phyloP scores from a whole-genome alignment of 2,888 invertebrate species.

The Carcina quercana region DNA sequence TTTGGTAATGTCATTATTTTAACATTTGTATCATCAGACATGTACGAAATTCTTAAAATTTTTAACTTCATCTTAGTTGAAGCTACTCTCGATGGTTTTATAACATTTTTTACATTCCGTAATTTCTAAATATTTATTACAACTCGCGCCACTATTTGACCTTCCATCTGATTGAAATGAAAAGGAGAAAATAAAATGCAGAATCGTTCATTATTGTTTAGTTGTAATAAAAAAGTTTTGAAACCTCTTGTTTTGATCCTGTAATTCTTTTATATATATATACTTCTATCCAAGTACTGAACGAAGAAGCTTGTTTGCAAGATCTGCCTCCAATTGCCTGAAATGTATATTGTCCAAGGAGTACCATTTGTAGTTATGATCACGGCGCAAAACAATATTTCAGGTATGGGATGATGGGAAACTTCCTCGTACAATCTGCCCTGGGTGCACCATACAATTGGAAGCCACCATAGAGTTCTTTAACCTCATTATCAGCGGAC shows the following conservation, averaged over 20 bases:
- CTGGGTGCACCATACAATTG: slow-evolving; percentile 83
- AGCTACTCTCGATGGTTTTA: not conserved
- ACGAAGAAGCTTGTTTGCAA: not conserved
- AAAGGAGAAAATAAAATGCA: too few species aligned
- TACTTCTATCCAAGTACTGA: too few species aligned
- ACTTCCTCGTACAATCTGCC: slow-evolving; percentile 82
- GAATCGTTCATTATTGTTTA: too few species aligned
- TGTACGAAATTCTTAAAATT: not conserved
- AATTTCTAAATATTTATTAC: too few species aligned
- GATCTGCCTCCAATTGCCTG: not conserved
- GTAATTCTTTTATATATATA: too few species aligned
- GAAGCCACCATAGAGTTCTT: slow-evolving; percentile 84
- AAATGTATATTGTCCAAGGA: not conserved
- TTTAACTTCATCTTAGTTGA: not conserved
- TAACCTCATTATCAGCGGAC: slow-evolving; percentile 81
- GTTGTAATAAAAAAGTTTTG: too few species aligned
- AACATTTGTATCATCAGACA: not conserved
- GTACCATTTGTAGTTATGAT: too few species aligned
- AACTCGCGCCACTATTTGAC: slow-evolving; percentile 31
- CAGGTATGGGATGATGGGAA: slow-evolving; percentile 82
- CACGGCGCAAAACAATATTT: too few species aligned
- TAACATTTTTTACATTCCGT: too few species aligned
- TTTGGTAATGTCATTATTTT: not conserved
- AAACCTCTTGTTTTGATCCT: too few species aligned
- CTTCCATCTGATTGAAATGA: slow-evolving; percentile 1